Percentiles rank a stretch among this genome's conserved stretches.
These are phyloP conservation scores for Chelon labrosus DNA, from an alignment of 2,797 vertebrate genomes.

Conservation along the genomic window DNA sequence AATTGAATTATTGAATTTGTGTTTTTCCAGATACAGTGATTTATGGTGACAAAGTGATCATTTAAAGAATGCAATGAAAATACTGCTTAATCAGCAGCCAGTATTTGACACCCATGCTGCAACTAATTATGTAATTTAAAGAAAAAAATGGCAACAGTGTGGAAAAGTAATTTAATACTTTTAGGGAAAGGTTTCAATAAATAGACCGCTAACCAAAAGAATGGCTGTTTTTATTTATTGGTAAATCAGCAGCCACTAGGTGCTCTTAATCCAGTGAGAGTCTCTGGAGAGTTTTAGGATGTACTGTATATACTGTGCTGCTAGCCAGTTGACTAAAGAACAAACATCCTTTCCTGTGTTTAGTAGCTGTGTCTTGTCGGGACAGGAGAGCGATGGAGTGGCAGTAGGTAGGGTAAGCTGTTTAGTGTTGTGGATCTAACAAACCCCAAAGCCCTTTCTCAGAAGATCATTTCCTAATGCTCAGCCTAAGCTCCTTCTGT, in stretches of 20 bases:
- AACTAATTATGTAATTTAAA: neutral
- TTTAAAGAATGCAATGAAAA: neutral
- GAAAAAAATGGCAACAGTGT: neutral
- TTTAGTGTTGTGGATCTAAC: conserved; percentile 38
- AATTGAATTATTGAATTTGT: neutral
- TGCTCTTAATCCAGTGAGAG: neutral
- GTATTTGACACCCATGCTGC: neutral
- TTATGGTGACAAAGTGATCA: neutral
- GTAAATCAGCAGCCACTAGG: neutral
- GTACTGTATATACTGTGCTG: no score
- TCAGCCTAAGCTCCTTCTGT: conserved; percentile 69
- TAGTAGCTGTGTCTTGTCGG: neutral
- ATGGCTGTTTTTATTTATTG: neutral
- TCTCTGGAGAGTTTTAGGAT: neutral
- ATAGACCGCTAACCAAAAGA: neutral
- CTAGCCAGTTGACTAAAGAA: conserved; percentile 1
- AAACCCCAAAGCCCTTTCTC: conserved; percentile 53
- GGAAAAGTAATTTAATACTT: neutral
- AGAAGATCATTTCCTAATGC: conserved; percentile 58
- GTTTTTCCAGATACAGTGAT: neutral
- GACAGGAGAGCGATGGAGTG: conserved; percentile 7
- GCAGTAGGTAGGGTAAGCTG: conserved; percentile 51
- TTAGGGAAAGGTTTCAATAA: neutral
- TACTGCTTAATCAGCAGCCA: neutral
- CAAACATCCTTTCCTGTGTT: neutral